Evolutionary conservation across 2,113 vertebrate genomes (phyloP).

Genomic region (Pao palembangensis): DNA sequence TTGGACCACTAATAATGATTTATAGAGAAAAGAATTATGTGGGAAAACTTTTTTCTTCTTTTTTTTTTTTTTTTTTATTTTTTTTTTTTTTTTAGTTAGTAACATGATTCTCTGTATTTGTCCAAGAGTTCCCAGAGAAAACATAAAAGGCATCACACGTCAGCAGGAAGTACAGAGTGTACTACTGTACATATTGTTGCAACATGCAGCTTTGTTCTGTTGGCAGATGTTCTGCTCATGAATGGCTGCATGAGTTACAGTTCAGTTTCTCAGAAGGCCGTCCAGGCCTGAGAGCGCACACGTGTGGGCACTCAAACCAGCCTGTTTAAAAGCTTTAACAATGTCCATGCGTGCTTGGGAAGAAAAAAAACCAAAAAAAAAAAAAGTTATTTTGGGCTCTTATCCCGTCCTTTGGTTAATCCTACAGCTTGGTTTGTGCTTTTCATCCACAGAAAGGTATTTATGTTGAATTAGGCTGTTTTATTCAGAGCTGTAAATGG

Average conservation of each 20-base stretch:
- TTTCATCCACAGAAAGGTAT: constrained; percentile 28
- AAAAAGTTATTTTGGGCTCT: neutral
- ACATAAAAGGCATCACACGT: too few species aligned
- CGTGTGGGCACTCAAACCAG: constrained; percentile 22
- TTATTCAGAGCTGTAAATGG: neutral
- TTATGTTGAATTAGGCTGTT: neutral
- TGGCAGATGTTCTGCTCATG: constrained; percentile 37
- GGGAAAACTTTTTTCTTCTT: too few species aligned
- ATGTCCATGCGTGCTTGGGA: too few species aligned
- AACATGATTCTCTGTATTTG: too few species aligned
- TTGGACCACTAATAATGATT: too few species aligned
- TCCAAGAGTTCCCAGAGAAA: too few species aligned
- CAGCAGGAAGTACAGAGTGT: too few species aligned
- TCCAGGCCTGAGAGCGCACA: constrained; percentile 38
- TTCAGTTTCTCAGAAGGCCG: constrained; percentile 55
- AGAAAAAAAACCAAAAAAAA: too few species aligned
- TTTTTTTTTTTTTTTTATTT: too few species aligned
- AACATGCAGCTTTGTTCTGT: neutral
- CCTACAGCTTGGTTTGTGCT: neutral
- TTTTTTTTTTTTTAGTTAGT: too few species aligned
- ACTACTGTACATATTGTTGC: neutral
- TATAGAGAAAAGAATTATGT: too few species aligned
- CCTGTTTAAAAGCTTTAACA: constrained; percentile 21
- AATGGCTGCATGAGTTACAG: constrained; percentile 58
- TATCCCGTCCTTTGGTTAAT: constrained; percentile 15